Evolutionary conservation across 1,140 invertebrate genomes (phyloP).

Genomic region (Ceratitis capitata): DNA sequence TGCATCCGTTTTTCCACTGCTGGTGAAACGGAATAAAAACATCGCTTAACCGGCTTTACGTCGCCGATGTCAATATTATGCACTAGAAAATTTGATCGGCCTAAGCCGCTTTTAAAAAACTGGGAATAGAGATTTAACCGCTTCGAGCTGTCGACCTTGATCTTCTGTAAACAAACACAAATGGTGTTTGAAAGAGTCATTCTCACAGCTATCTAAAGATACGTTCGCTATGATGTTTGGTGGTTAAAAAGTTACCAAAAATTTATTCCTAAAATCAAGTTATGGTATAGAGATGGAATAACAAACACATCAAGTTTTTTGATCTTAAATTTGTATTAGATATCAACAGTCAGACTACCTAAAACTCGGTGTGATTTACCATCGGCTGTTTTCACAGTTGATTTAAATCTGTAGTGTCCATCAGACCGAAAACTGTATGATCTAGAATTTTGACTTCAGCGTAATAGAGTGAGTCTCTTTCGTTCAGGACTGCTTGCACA

Average conservation of each 20-base stretch:
- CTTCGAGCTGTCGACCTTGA: background rate
- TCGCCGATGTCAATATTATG: constrained; percentile 55
- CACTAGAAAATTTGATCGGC: constrained; percentile 42
- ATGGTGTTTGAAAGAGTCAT: background rate
- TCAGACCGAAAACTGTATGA: background rate
- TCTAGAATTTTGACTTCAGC: too few relatives aligned
- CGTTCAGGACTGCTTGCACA: background rate
- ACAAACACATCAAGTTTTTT: too few relatives aligned
- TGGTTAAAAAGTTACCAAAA: background rate
- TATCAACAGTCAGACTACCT: too few relatives aligned
- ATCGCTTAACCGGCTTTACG: constrained; percentile 51
- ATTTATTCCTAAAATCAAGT: too few relatives aligned
- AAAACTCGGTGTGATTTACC: background rate
- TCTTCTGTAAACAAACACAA: background rate
- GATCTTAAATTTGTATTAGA: background rate
- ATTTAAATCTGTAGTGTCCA: background rate
- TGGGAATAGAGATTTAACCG: too few relatives aligned
- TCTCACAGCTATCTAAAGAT: background rate
- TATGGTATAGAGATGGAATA: too few relatives aligned
- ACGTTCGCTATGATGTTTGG: background rate
- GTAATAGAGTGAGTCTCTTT: constrained; percentile 30
- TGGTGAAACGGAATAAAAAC: constrained; percentile 50
- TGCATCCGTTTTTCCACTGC: constrained; percentile 31
- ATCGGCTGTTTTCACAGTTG: constrained; percentile 41
- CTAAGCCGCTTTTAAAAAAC: constrained; percentile 36